phyloP scores from a whole-genome alignment of 30 jellyfish, hydroid and myxozoan genomes.

The Aurelia sp. region DNA sequence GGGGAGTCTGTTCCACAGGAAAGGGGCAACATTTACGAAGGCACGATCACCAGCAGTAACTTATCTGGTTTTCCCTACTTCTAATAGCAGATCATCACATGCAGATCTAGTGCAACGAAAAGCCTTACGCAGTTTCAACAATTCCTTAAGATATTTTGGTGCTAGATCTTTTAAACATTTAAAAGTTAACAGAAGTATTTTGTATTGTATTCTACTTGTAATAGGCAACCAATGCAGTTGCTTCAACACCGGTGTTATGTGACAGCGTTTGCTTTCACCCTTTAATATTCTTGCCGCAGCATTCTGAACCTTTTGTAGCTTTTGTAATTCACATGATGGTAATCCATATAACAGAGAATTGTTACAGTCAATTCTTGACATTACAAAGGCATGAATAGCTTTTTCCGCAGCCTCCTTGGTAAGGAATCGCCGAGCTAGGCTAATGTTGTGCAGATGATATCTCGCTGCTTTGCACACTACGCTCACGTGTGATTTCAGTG shows the following conservation, averaged over 20 bases:
- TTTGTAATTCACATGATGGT: slow-evolving; percentile 31
- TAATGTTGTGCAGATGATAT: slow-evolving; percentile 62
- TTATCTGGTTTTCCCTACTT: no score
- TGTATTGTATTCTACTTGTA: slow-evolving; percentile 15
- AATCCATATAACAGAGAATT: slow-evolving; percentile 38
- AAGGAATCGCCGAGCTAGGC: slow-evolving; percentile 50
- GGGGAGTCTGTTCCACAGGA: no score
- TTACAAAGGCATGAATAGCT: slow-evolving; percentile 28
- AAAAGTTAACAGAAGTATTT: no score
- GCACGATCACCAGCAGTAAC: no score
- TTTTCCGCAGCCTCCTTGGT: slow-evolving; percentile 64
- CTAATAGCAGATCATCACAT: no score
- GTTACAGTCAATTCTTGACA: slow-evolving; percentile 5
- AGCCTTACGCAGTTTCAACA: no score
- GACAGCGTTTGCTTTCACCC: slow-evolving; percentile 62
- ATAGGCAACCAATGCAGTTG: slow-evolving; percentile 55
- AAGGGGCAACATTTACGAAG: no score
- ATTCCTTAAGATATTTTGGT: no score
- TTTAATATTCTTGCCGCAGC: slow-evolving; percentile 39
- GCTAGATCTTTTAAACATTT: no score
- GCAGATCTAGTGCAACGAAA: no score
- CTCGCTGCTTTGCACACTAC: slow-evolving; percentile 69
- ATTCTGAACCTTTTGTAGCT: slow-evolving; percentile 26
- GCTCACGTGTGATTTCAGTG: slow-evolving; percentile 64
- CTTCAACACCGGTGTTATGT: slow-evolving; percentile 67